Conservation (phyloP, 2,888 invertebrate species). For the Noctua janthe region DNA sequence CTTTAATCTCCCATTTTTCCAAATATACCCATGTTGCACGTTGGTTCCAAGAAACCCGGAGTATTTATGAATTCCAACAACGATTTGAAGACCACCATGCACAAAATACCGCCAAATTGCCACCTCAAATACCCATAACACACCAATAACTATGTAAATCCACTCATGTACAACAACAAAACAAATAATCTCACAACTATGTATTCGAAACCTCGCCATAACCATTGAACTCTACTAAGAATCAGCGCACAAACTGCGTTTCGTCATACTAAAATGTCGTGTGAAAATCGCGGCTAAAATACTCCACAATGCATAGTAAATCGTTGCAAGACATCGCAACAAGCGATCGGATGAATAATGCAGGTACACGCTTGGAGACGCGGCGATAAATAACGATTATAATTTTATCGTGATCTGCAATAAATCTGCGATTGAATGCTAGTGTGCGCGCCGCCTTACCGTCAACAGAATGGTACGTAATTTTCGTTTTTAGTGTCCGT, state of each 20-base stretch:
- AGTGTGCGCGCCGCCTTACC: constrained; percentile 68
- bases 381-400: constrained; percentile 88
- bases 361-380: constrained; percentile 80
- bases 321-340: constrained; percentile 78
- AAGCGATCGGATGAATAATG: constrained; percentile 85
- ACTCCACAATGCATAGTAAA: constrained; percentile 82
- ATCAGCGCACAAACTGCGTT: constrained; percentile 64
- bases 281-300: constrained; percentile 73
- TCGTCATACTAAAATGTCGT: constrained; percentile 74
- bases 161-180: constrained; percentile 28
- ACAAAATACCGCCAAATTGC: constrained; percentile 11
- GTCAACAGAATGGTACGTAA: constrained; percentile 73
- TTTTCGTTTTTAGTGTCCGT: constrained; percentile 72
- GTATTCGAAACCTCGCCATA: constrained; percentile 62
- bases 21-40: neutral
- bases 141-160: constrained; percentile 24
- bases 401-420: constrained; percentile 87
- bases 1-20: neutral
- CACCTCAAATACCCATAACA: neutral
- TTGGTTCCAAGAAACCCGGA: neutral
- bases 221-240: constrained; percentile 65
- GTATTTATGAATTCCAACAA: neutral
- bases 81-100: constrained; percentile 5
- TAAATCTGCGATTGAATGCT: constrained; percentile 84
- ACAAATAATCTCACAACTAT: constrained; percentile 46